A percentile compares a stretch with the other conserved stretches of the same genome.
Conservation (phyloP, 1,140 invertebrate genomes). For the Acromyrmex echinatior region DNA sequence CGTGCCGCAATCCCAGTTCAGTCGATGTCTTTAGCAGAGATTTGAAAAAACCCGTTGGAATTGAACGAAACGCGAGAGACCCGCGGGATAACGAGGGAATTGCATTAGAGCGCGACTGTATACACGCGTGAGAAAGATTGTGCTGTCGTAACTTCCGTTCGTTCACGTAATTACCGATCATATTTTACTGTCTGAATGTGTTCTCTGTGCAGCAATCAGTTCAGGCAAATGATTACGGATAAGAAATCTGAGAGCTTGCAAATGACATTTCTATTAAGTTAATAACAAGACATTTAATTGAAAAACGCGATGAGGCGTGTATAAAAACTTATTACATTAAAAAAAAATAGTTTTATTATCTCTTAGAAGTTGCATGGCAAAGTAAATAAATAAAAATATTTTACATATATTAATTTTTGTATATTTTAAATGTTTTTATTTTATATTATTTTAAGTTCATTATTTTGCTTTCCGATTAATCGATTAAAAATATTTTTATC, state of each 20-base stretch:
- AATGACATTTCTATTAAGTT: neutral
- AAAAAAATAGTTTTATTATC: neutral
- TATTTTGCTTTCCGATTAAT: neutral
- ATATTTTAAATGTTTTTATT: conserved; percentile 7
- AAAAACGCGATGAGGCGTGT: neutral
- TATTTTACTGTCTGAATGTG: conserved; percentile 44
- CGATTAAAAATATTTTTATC: neutral
- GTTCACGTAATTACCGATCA: conserved; percentile 60
- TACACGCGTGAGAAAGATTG: conserved; percentile 50
- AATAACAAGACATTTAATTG: neutral
- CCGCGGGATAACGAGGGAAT: conserved; percentile 69
- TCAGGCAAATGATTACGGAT: neutral
- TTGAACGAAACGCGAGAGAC: conserved; percentile 54
- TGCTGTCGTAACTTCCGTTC: conserved; percentile 20
- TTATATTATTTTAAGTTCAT: neutral
- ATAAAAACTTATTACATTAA: neutral
- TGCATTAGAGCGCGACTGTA: conserved; percentile 59
- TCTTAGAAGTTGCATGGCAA: neutral
- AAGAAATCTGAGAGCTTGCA: neutral
- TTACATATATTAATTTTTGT: neutral
- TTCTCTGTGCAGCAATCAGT: conserved; percentile 12
- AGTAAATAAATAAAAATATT: neutral
- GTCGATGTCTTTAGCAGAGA: conserved; percentile 47
- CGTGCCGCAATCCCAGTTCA: conserved; percentile 33
- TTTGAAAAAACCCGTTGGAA: conserved; percentile 35